These are phyloP conservation scores for Lophotis ruficrista DNA, from an alignment of 2,113 vertebrate genomes.

Conservation along the genomic window DNA sequence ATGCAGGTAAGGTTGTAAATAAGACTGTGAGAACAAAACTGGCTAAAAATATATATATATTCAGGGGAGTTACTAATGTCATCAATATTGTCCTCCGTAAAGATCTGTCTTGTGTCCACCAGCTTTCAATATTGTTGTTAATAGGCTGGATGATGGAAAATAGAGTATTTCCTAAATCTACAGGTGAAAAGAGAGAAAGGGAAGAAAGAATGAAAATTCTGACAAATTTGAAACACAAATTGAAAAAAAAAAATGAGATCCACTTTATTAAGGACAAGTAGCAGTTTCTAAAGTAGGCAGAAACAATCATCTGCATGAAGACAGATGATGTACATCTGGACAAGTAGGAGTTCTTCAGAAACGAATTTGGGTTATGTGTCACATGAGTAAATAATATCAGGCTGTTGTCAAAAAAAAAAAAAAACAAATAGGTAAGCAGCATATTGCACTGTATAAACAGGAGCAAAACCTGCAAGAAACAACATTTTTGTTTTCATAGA, in stretches of 20 bases:
- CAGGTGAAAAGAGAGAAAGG: background rate
- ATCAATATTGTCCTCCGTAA: background rate
- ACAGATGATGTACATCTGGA: background rate
- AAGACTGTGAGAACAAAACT: background rate
- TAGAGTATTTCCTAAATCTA: background rate
- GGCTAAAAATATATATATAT: background rate
- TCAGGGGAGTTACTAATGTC: background rate
- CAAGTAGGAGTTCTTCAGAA: background rate
- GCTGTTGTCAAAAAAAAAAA: background rate
- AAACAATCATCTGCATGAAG: background rate
- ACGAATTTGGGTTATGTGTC: background rate
- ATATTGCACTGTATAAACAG: background rate
- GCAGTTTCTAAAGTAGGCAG: background rate
- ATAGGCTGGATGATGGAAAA: background rate
- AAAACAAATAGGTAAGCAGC: background rate
- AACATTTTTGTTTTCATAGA: background rate
- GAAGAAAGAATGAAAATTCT: background rate
- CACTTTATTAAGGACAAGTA: background rate
- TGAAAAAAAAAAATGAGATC: background rate
- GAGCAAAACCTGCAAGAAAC: background rate
- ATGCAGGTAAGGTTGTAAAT: background rate
- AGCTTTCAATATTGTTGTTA: background rate
- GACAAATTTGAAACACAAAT: background rate
- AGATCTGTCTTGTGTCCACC: background rate
- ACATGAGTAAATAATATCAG: background rate